Evolutionary conservation across 2,888 invertebrate genomes (phyloP), one percentile per base, ranked within the genome.

Genomic region (Lucinisca nassula): DNA sequence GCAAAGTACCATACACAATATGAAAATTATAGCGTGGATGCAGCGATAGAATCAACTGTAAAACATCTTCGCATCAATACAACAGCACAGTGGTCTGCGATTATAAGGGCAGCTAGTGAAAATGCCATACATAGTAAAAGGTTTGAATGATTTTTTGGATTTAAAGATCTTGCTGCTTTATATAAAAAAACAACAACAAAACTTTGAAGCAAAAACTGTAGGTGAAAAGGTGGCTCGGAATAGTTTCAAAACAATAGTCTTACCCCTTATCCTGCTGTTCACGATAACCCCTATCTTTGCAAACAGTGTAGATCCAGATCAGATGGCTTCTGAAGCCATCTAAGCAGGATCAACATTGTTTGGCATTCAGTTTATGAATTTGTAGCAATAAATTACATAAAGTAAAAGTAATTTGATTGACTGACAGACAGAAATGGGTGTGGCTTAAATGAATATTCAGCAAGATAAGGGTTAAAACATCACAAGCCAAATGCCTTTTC

Each of bases 41-140:
- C 79, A 0, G 30, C 75, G 10, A 67, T 84, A n/a, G 79, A 79
- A 73, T 27, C 30, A 32, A 61, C 84, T 17, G 79, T 61, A 37
- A 72, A 38, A 37, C 14, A 84, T 27, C 74, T 32, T 8, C 21
- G 67, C 8, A 45, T 83, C 3, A 75, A 78, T 35, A 79, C 74
- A 17, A 84, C 84, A n/a, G 27, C 37, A 8, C 75, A 79, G 67
- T 84, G 79, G 84, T 79, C 79, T 72, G 75, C 84, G 14, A 55
- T 45, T 12, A 45, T 79, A n/a, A 45, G 75, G 8, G 58, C 79
- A 30, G 61, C 67, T 21, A 17, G 61, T 35, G 27, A 27, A 32
- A 32, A 70, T 40, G 30, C 84, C 84, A 10, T 79, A 84, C 49
- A 37, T 35, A 14, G 74, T 79, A 10, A 37, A 79, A 24, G 27